A percentile compares a stretch with the other conserved stretches of the same genome.
Conservation (phyloP, 1,140 invertebrate genomes). For the Drosophila seguyi region DNA sequence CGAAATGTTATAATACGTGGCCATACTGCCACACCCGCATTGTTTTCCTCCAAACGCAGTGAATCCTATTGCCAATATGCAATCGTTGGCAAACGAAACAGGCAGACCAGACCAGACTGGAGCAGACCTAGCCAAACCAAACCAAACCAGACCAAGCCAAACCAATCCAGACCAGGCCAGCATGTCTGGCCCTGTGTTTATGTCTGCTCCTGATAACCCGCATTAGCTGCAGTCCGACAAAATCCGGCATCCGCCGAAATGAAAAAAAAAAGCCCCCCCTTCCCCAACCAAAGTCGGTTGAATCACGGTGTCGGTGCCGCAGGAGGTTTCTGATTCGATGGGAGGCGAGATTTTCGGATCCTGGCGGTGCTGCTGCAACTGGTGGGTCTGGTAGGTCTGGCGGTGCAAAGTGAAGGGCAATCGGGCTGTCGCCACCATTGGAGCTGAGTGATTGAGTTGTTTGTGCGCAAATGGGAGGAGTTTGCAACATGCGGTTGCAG, state of each 20-base stretch:
- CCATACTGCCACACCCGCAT: not conserved
- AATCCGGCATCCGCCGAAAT: constrained; percentile 20
- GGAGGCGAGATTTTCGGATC: constrained; percentile 2
- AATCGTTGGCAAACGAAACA: constrained; percentile 41
- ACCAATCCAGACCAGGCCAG: constrained; percentile 21
- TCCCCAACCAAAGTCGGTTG: constrained; percentile 34
- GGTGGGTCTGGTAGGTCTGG: not conserved
- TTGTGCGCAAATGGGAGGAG: constrained; percentile 65
- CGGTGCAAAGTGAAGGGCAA: constrained; percentile 22
- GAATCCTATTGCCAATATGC: constrained; percentile 40
- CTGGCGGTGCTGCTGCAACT: not conserved
- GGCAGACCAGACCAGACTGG: constrained; percentile 15
- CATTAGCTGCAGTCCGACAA: constrained; percentile 46
- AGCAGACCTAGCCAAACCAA: constrained; percentile 2
- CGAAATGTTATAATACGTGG: constrained; percentile 37
- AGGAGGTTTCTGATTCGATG: constrained; percentile 32
- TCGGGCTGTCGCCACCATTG: constrained; percentile 43
- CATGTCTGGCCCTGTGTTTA: constrained; percentile 51
- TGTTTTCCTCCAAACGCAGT: constrained; percentile 16
- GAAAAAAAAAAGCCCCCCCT: constrained; percentile 14
- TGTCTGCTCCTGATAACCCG: constrained; percentile 67
- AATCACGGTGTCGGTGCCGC: constrained; percentile 59
- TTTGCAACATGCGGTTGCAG: constrained; percentile 58
- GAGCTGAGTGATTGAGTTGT: constrained; percentile 68
- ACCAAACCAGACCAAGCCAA: constrained; percentile 5